These are phyloP conservation scores for Triplophysa siluroides DNA, from an alignment of 2,113 vertebrate genomes.

Conservation along the genomic window DNA sequence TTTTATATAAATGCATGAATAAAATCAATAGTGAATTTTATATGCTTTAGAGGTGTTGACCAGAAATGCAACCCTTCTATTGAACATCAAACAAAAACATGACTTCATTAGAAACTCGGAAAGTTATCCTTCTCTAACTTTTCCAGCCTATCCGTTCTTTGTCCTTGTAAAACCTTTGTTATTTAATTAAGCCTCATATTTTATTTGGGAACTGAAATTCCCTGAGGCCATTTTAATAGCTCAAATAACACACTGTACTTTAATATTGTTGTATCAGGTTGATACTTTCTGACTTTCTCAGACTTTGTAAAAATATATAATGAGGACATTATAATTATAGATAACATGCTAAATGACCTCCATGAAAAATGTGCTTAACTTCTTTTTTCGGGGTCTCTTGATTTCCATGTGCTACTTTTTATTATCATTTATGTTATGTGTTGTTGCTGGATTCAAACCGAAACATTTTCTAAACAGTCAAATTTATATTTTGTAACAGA, in stretches of 20 bases:
- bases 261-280: no score
- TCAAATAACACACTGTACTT: background rate
- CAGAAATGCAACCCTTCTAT: background rate
- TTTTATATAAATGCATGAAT: background rate
- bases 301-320: no score
- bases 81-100: background rate
- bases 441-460: no score
- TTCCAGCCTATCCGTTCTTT: background rate
- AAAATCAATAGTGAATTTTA: background rate
- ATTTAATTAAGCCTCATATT: conserved; percentile 9
- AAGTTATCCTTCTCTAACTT: background rate
- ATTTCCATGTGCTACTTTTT: no score
- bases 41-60: background rate
- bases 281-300: no score
- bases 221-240: background rate
- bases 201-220: background rate
- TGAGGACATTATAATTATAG: no score
- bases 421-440: no score
- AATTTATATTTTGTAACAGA: no score
- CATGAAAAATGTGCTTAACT: no score
- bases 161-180: background rate
- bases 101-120: background rate
- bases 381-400: no score
- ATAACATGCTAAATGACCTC: no score
- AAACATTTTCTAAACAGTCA: no score